phyloP scores from a whole-genome alignment of 2,113 vertebrate species.

The Gallinago media region DNA sequence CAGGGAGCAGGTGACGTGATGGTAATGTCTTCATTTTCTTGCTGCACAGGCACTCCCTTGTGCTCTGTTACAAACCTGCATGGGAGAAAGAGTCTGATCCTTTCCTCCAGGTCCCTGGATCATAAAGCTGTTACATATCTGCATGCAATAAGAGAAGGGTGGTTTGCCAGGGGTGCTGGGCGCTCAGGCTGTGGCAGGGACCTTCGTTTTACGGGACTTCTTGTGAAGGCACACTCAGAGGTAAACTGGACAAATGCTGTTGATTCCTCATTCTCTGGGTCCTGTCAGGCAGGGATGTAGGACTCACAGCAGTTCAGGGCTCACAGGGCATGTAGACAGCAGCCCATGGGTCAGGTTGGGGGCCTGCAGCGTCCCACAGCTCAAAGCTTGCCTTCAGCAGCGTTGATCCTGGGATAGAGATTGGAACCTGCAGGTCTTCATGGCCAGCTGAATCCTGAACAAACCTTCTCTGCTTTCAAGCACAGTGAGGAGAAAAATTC shows the following conservation, averaged over 20 bases:
- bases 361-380: neutral
- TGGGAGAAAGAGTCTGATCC: neutral
- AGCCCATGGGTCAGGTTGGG: neutral
- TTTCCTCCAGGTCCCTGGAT: neutral
- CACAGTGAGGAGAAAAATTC: neutral
- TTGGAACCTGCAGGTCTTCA: neutral
- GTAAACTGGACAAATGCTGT: neutral
- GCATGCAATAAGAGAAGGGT: neutral
- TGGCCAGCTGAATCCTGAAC: neutral
- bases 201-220: neutral
- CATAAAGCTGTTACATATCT: neutral
- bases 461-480: neutral
- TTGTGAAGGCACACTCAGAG: neutral
- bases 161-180: neutral
- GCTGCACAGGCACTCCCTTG: neutral
- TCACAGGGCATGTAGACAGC: neutral
- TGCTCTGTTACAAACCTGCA: neutral
- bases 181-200: neutral
- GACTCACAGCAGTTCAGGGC: neutral
- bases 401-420: neutral
- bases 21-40: neutral
- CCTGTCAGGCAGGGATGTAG: neutral
- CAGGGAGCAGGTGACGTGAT: neutral
- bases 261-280: neutral
- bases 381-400: neutral